Conservation (phyloP, 2,888 invertebrate species). For the Orthosia gothica region DNA sequence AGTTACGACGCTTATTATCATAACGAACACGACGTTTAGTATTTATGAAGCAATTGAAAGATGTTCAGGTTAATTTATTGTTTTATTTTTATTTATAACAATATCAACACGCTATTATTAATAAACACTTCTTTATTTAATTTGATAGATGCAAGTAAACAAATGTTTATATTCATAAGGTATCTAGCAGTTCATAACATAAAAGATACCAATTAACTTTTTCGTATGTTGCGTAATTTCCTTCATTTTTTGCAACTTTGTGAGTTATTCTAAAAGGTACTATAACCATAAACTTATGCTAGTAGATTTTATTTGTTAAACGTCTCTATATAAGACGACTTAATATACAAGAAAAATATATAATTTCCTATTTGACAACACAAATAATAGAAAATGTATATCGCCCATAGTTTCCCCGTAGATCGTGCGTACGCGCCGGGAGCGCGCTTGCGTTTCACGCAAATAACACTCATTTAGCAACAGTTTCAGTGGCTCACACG, state of each 20-base stretch:
- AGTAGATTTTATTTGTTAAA: background rate
- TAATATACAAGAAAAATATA: background rate
- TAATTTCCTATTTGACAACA: background rate
- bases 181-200: background rate
- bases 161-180: constrained; percentile 52
- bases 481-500: constrained; percentile 88
- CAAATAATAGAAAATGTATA: constrained; percentile 26
- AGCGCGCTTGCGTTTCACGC: constrained; percentile 85
- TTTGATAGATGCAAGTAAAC: constrained; percentile 24
- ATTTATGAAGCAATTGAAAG: constrained; percentile 59
- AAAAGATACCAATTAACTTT: constrained; percentile 1
- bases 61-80: constrained; percentile 55
- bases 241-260: background rate
- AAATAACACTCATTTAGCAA: constrained; percentile 86
- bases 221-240: constrained; percentile 6
- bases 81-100: constrained; percentile 47
- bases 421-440: constrained; percentile 71
- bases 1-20: constrained; percentile 61
- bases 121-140: constrained; percentile 44
- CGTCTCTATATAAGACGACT: background rate
- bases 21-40: constrained; percentile 54
- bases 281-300: background rate
- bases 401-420: constrained; percentile 50
- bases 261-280: constrained; percentile 11
- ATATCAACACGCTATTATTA: constrained; percentile 25